Conservation (phyloP, 2,797 vertebrate species). For the Hippopotamyrus pictus region DNA sequence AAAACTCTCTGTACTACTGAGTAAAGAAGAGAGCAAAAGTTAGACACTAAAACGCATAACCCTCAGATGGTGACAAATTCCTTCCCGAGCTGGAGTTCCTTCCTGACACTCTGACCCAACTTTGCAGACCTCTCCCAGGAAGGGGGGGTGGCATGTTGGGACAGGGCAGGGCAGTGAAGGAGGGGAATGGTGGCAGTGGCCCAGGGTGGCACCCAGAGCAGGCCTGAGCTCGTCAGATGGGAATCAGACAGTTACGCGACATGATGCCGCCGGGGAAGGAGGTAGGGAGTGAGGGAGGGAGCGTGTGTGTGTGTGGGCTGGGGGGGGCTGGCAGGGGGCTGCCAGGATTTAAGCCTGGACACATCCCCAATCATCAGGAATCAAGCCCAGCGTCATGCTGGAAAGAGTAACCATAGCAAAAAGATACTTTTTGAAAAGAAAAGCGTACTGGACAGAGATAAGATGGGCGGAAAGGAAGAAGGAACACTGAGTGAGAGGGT, state of each 20-base stretch:
- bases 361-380: constrained; percentile 12
- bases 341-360: constrained; percentile 5
- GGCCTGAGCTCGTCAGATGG: not conserved
- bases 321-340: constrained; percentile 11
- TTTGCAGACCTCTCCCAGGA: not conserved
- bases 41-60: not conserved
- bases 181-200: not conserved
- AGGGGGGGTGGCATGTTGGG: not conserved
- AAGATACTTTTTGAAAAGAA: not conserved
- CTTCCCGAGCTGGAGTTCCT: not conserved
- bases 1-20: not conserved
- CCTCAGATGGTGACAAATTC: not conserved
- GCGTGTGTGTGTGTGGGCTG: not conserved
- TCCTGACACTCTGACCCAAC: not conserved
- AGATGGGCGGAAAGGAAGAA: constrained; percentile 23
- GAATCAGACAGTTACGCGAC: not conserved
- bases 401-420: not conserved
- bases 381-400: not conserved
- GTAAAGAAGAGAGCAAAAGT: not conserved
- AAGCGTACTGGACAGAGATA: constrained; percentile 21
- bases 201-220: constrained; percentile 3
- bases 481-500: not conserved
- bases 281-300: not conserved
- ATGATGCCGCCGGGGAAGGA: not conserved
- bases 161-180: not conserved